Base-by-base conservation (phyloP, 1,140 invertebrate species). In the Ruditapes philippinarum region DNA sequence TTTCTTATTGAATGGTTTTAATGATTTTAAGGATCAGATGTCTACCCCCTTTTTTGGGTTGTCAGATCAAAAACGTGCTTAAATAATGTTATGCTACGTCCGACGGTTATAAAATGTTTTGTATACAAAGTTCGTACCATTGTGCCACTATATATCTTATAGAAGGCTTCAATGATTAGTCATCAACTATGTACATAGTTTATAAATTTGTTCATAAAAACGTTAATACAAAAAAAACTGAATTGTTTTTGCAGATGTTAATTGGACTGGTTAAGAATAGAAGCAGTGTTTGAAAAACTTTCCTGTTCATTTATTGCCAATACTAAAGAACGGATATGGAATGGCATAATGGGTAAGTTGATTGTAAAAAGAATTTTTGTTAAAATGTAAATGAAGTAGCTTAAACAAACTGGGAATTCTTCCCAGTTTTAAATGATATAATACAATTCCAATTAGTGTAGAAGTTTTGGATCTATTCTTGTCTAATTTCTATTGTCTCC, bases 41-140 rank as follows among this genome's bases (percentile, higher is more conserved):
- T n/a, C n/a, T n/a, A n/a, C n/a, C 28, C 65, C 17, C 65, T 22
- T 14, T 38, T 11, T n/a, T 70, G 36, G 36, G 65, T 70, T 70
- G 65, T 38, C 33, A 38, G 65, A 19, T 36, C 57, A 31, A 70
- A 31, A 38, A 70, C 65, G 65, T 70, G 65, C n/a, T 31, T 70
- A 70, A 19, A 38, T 70, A 28, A 70, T 33, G 65, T 40, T 70
- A 70, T 28, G 65, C 22, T 38, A 70, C 65, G 33, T 70, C 65
- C 36, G 22, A 70, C 28, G 62, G 28, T 25, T 70, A 25, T 36
- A 70, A 38, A 45, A 7, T 45, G n/a, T n/a, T 14, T 45, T 45
- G 5, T 14, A 45, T 7, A 45, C 5, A 70, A 33, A 38, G 25
- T 22, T 70, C 28, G 65, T 40, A 70, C 65, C 65, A 40, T 70